Evolutionary conservation across 2,888 invertebrate species (phyloP), one percentile per base, ranked within the genome.

Genomic region (Dioctria linearis): DNA sequence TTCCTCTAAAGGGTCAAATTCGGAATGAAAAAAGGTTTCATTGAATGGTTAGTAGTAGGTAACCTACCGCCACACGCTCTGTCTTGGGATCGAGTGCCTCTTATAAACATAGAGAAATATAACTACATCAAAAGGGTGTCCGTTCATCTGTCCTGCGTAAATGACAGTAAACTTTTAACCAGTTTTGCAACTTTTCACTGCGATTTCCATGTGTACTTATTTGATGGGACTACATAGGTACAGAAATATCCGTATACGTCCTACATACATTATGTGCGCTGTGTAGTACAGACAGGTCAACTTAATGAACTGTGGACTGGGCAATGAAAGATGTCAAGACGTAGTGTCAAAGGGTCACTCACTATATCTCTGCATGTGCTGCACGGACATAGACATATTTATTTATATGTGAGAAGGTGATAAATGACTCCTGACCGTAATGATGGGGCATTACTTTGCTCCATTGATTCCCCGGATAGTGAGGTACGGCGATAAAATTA

Each of bases 351-450:
- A 57, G 43, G 71, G 71, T 71, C 71, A 51, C 71, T 63, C 25
- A 25, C 25, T 25, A 25, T 25, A 59, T 59, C 57, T 76, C 40
- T 76, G 63, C 63, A 76, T 76, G 49, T 76, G 49, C 40, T 76
- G 63, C 63, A 76, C 63, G 49, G 61, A 39, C 76, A 76, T 75
- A 42, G 13, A 59, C 46, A 76, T 6, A 54, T 4, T 25, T 49
- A 76, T 59, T 25, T 49, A 76, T 59, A 51, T 73, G 73, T 49
- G 49, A 9, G 51, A 63, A 80, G 40, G 81, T 80, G 81, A 82
- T 82, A 80, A 82, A 82, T 82, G 81, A 73, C 63, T 73, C 76
- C 59, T 71, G 81, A 65, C 80, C 81, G 46, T 67, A 80, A 79
- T 80, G 80, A 82, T 76, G 80, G 80, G 80, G 78, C 75, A 65